Conservation (phyloP, 2,113 vertebrate genomes). For the Sebastes schlegelii region DNA sequence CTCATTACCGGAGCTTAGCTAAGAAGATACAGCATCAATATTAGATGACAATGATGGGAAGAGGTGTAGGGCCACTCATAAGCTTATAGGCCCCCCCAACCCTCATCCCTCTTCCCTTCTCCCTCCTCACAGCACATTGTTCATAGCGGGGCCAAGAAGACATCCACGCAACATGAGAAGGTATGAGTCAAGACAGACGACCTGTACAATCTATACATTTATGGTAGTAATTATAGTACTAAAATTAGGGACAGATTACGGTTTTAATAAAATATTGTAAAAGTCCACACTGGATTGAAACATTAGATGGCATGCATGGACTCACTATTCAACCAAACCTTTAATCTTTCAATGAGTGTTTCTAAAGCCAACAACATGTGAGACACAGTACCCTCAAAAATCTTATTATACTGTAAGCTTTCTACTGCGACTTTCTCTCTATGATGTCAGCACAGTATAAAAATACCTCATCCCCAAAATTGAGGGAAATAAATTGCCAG, state of each 20-base stretch:
- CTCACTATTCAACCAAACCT: not conserved
- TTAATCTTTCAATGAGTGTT: not conserved
- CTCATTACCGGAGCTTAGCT: constrained; percentile 82
- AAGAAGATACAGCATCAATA: constrained; percentile 81
- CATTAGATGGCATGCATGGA: not conserved
- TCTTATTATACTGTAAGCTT: not conserved
- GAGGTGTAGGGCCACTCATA: constrained; percentile 64
- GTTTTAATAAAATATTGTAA: not conserved
- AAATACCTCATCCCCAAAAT: not conserved
- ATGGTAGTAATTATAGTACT: not conserved
- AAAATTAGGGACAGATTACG: not conserved
- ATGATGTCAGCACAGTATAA: not conserved
- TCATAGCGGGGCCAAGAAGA: constrained; percentile 34
- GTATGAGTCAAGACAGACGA: constrained; percentile 56
- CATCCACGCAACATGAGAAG: constrained; percentile 61
- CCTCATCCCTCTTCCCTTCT: not conserved
- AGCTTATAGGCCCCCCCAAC: constrained; percentile 29
- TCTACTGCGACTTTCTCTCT: not conserved
- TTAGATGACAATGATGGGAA: constrained; percentile 82
- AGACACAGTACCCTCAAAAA: not conserved
- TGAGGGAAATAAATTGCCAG: not conserved
- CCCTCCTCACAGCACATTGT: constrained; percentile 27
- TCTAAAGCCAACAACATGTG: not conserved
- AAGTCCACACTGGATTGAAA: not conserved
- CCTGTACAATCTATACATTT: constrained; percentile 11